These are phyloP conservation scores for Botia almorhae DNA, from an alignment of 2,797 vertebrate genomes.

Conservation along the genomic window DNA sequence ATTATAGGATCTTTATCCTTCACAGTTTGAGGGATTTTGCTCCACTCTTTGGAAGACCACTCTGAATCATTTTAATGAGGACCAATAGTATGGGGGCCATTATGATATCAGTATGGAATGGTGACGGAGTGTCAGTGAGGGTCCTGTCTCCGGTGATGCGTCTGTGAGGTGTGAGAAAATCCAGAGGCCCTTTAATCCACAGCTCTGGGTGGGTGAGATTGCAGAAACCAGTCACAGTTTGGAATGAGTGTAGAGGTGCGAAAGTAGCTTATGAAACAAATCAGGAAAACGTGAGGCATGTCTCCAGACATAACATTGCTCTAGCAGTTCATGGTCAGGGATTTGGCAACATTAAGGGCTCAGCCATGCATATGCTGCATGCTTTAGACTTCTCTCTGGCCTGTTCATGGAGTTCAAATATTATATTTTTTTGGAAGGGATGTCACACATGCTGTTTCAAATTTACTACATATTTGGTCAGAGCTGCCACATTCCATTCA, in stretches of 20 bases:
- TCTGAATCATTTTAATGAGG: slow-evolving; percentile 60
- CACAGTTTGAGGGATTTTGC: slow-evolving; percentile 56
- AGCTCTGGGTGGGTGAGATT: slow-evolving; percentile 61
- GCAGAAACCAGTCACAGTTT: slow-evolving; percentile 54
- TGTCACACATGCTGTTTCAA: slow-evolving; percentile 26
- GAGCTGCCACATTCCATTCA: not conserved
- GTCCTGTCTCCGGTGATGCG: slow-evolving; percentile 26
- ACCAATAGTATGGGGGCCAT: slow-evolving; percentile 56
- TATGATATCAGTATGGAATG: slow-evolving; percentile 57
- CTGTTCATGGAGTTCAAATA: slow-evolving; percentile 39
- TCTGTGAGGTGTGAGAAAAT: slow-evolving; percentile 52
- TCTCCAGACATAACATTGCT: slow-evolving; percentile 50
- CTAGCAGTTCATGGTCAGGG: slow-evolving; percentile 50
- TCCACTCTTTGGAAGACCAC: slow-evolving; percentile 40
- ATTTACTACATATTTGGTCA: slow-evolving; percentile 26
- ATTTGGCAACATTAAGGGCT: slow-evolving; percentile 56
- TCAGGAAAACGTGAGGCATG: slow-evolving; percentile 39
- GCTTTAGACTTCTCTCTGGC: slow-evolving; percentile 39
- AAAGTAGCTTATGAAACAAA: slow-evolving; percentile 50
- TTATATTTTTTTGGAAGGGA: slow-evolving; percentile 10
- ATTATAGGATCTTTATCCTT: slow-evolving; percentile 55
- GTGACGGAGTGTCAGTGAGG: slow-evolving; percentile 24
- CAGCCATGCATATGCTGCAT: slow-evolving; percentile 40
- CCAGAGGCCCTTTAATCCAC: slow-evolving; percentile 54
- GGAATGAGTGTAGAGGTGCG: slow-evolving; percentile 52